Evolutionary conservation across 2,113 vertebrate species (phyloP), one percentile per base, ranked within the genome.

Genomic region (Ophiodon elongatus): DNA sequence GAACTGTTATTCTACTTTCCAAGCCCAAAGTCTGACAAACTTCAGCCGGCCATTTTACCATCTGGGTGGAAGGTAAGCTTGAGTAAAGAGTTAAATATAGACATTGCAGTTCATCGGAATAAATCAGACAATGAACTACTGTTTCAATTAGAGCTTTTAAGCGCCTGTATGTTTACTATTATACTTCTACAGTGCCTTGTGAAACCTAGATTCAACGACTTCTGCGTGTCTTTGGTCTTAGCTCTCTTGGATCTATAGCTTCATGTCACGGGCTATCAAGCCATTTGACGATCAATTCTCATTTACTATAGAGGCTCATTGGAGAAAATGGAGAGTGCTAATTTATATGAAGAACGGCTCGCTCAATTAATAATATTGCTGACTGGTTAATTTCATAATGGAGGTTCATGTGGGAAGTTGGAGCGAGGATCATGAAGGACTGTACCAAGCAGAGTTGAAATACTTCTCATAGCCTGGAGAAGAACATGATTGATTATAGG

Each of bases 271-370:
- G 69, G 56, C 8, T 86, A 73, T 85, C 50, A 57, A 68, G 45
- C 59, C 17, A 63, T 84, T 80, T 76, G 2, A 70, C 50, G 59
- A 90, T 92, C 84, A 56, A 90, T 88, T 86, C 27, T 80, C 21
- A 82, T 90, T 91, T 81, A 37, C 65, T 83, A 80, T 65, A 71
- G 52, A 73, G 52, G 76, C 52, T 80, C 56, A 17, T 76, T 77
- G 17, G n/a, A 79, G 21, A 76, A 62, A 77, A 78, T 14, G n/a
- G 45, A 73, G 37, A 37, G 76, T 31, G n/a, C 47, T 54, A 35
- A 59, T 79, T 71, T 52, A 65, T 73, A 56, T 37, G 27, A 75
- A 75, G 70, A 87, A 79, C 10, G 47, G 33, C 8, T 67, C 25
- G 69, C 82, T 89, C 62, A 74, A 88, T 86, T 50, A 54, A 86